Evolutionary conservation across 2,888 invertebrate genomes (phyloP).

Genomic region (Archips crataeganus): DNA sequence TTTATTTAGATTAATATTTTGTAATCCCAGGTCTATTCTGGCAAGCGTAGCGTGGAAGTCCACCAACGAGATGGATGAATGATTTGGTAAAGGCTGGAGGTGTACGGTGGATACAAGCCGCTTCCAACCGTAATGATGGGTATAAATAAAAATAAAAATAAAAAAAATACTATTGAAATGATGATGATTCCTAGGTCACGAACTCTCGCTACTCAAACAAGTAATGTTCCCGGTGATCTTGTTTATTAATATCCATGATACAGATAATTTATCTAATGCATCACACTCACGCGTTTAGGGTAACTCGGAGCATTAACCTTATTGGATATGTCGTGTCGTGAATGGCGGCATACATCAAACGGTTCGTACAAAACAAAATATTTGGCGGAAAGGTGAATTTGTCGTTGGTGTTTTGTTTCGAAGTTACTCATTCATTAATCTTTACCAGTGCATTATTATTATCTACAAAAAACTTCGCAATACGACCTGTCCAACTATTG

Average conservation of each 20-base stretch:
- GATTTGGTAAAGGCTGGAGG: too few relatives aligned
- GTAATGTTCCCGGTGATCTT: neutral
- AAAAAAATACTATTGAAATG: too few relatives aligned
- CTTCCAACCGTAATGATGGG: too few relatives aligned
- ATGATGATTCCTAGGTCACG: neutral
- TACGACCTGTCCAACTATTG: too few relatives aligned
- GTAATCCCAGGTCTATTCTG: too few relatives aligned
- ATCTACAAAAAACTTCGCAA: too few relatives aligned
- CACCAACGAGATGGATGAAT: too few relatives aligned
- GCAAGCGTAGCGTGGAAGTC: too few relatives aligned
- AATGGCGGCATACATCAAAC: slow-evolving; percentile 72
- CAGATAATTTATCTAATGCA: slow-evolving; percentile 40
- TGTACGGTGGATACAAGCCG: too few relatives aligned
- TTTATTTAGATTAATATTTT: too few relatives aligned
- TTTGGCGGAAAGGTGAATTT: slow-evolving; percentile 63
- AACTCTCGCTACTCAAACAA: slow-evolving; percentile 4
- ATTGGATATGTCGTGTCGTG: slow-evolving; percentile 77
- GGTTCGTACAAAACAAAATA: slow-evolving; percentile 67
- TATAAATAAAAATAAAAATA: too few relatives aligned
- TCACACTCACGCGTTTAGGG: slow-evolving; percentile 43
- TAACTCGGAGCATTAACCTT: slow-evolving; percentile 71
- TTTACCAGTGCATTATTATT: too few relatives aligned
- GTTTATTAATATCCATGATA: slow-evolving; percentile 34
- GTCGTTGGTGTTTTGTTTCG: slow-evolving; percentile 4
- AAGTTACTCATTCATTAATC: neutral